phyloP scores from a whole-genome alignment of 2,888 invertebrate genomes.

The Notodonta ziczac region DNA sequence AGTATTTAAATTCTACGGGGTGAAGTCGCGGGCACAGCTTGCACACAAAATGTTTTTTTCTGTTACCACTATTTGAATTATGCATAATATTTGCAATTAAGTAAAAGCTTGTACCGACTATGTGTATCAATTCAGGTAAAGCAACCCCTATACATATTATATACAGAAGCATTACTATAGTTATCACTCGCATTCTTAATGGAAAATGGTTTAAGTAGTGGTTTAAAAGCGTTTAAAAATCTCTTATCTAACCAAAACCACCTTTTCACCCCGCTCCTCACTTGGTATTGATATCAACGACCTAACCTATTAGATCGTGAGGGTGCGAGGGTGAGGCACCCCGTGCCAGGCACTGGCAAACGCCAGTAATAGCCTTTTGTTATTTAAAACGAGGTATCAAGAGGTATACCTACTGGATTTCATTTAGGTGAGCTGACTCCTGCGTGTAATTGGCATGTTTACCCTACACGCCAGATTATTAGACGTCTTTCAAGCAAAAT shows the following conservation, averaged over 20 bases:
- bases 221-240: background rate
- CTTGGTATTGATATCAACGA: slow-evolving; percentile 37
- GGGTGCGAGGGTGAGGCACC: slow-evolving; percentile 57
- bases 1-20: too few relatives aligned
- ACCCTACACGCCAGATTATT: slow-evolving; percentile 22
- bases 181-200: too few relatives aligned
- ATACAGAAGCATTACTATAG: too few relatives aligned
- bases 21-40: too few relatives aligned
- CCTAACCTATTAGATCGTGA: slow-evolving; percentile 58
- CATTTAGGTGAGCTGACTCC: slow-evolving; percentile 39
- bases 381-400: slow-evolving; percentile 72
- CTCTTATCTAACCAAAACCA: slow-evolving; percentile 19
- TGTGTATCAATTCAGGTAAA: too few relatives aligned
- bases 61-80: too few relatives aligned
- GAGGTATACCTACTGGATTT: slow-evolving; percentile 52
- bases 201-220: background rate
- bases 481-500: too few relatives aligned
- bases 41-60: too few relatives aligned
- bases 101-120: too few relatives aligned
- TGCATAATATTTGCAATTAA: too few relatives aligned
- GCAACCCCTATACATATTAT: too few relatives aligned
- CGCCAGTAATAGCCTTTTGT: slow-evolving; percentile 70
- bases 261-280: slow-evolving; percentile 26
- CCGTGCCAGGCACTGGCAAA: slow-evolving; percentile 68
- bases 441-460: slow-evolving; percentile 54